Percentiles rank a stretch among this genome's conserved stretches.
These are phyloP conservation scores for Aselliscus stoliczkanus DNA, from an alignment of 2,797 vertebrate species.

Conservation along the genomic window DNA sequence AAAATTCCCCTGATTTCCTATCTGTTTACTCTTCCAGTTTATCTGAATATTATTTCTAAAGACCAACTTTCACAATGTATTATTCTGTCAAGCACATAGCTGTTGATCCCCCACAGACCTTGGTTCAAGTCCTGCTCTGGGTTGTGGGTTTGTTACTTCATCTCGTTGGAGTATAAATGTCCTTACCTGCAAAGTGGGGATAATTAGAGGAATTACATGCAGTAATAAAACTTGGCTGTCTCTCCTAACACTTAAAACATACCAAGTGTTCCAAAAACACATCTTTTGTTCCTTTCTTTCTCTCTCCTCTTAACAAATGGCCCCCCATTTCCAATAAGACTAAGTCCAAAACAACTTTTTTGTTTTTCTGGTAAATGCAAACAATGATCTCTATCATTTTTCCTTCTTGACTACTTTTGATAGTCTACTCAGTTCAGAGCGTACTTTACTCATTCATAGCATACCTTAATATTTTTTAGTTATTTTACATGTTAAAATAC, in stretches of 20 bases:
- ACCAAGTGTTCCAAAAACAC: background rate
- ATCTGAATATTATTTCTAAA: background rate
- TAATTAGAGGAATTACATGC: background rate
- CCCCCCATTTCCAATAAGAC: background rate
- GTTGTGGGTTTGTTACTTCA: background rate
- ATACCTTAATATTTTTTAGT: background rate
- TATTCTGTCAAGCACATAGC: background rate
- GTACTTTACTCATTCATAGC: background rate
- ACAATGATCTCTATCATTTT: background rate
- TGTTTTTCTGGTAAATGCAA: background rate
- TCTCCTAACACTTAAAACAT: background rate
- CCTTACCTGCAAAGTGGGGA: background rate
- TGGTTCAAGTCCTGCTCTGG: background rate
- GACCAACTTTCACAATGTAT: background rate
- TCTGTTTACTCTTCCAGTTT: background rate
- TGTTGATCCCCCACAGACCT: background rate
- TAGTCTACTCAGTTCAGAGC: background rate
- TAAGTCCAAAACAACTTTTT: background rate
- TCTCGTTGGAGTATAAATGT: background rate
- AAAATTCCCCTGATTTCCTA: background rate
- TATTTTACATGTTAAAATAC: background rate
- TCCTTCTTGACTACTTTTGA: background rate
- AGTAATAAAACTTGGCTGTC: background rate
- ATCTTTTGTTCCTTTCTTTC: background rate
- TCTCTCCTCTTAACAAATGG: background rate